Conservation (phyloP, 2,888 invertebrate species). For the Caenorhabditis sp. region DNA sequence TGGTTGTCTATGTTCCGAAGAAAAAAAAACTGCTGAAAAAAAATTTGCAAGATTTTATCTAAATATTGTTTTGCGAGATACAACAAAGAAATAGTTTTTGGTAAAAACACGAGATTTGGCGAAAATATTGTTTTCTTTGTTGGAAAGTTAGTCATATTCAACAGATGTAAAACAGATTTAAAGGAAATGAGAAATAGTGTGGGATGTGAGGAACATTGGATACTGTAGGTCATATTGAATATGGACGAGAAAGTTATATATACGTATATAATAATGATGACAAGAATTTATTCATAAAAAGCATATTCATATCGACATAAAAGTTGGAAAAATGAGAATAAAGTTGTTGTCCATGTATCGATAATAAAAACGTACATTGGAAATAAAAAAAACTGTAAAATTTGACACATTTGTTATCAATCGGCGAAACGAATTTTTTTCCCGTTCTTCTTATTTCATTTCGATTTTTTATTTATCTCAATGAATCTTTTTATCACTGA, state of each 20-base stretch:
- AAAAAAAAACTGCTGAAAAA: background rate
- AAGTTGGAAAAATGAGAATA: background rate
- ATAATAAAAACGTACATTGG: background rate
- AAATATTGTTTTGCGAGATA: background rate
- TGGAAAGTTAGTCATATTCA: too few relatives aligned
- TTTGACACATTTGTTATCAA: conserved; percentile 40
- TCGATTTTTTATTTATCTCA: background rate
- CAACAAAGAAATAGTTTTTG: background rate
- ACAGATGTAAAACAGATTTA: too few relatives aligned
- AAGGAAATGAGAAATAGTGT: too few relatives aligned
- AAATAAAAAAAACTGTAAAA: conserved; percentile 36
- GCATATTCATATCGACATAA: too few relatives aligned
- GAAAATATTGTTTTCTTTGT: too few relatives aligned
- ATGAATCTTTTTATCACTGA: background rate
- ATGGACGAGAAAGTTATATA: too few relatives aligned
- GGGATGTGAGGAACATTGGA: too few relatives aligned
- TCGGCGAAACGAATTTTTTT: background rate
- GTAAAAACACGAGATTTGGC: background rate
- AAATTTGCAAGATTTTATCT: background rate
- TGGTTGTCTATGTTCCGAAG: background rate
- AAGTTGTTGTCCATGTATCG: background rate
- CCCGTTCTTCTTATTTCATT: background rate
- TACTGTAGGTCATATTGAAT: too few relatives aligned
- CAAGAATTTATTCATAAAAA: too few relatives aligned
- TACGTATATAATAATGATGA: too few relatives aligned